These are phyloP conservation scores for Chrysomela aeneicollis DNA, from an alignment of 2,888 invertebrate species.

Conservation along the genomic window DNA sequence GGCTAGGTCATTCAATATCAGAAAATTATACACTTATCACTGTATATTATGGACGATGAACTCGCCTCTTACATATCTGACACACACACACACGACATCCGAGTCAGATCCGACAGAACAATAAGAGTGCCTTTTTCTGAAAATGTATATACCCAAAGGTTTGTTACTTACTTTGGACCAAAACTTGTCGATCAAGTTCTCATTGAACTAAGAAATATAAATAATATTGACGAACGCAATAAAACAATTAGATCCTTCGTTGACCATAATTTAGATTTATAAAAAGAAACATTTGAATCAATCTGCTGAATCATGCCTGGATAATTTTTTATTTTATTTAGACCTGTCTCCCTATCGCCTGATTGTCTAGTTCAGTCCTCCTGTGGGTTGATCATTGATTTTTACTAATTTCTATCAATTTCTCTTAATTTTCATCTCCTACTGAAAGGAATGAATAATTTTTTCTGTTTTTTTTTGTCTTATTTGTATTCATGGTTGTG, in stretches of 20 bases:
- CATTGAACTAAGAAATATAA: not conserved
- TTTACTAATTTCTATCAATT: too few species aligned
- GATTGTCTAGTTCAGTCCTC: not conserved
- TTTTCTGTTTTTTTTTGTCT: too few species aligned
- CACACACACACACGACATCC: constrained; percentile 8
- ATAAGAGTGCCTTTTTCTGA: constrained; percentile 1
- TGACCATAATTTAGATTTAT: not conserved
- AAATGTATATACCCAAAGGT: not conserved
- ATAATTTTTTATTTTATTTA: not conserved
- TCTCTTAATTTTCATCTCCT: too few species aligned
- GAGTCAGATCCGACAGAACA: constrained; percentile 6
- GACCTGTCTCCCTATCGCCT: not conserved
- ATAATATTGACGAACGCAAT: not conserved
- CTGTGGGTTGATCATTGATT: not conserved
- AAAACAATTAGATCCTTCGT: too few species aligned
- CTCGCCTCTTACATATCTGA: not conserved
- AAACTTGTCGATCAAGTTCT: not conserved
- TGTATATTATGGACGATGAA: not conserved
- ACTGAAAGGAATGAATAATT: too few species aligned
- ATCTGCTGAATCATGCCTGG: not conserved
- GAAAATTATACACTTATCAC: not conserved
- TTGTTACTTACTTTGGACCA: not conserved
- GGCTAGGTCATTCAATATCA: not conserved
- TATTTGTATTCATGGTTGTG: too few species aligned
- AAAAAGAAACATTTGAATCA: not conserved